Base-by-base conservation (phyloP, 2,888 invertebrate species). In the Cataglyphis altisquamis region DNA sequence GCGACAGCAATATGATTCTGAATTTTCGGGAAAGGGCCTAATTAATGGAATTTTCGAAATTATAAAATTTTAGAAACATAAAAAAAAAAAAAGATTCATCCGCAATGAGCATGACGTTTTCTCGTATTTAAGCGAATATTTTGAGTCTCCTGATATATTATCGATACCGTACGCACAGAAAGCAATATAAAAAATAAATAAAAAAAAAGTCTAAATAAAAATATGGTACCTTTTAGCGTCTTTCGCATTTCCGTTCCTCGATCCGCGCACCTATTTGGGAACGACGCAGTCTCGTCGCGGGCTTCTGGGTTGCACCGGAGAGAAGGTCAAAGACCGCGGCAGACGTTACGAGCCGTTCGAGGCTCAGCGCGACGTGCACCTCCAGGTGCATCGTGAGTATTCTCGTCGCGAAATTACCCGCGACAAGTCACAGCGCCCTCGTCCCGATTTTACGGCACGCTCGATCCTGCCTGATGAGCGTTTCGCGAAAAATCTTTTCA, bases 381-480 rank as follows among this genome's bases (percentile, higher is more conserved):
- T 88, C 83, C 85, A 88, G 88, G 88, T 88, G 87, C 88, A 75
- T 82, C 82, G 84, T 80, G 87, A 78, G 85, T 88, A 89, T 87
- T 87, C 86, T 72, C 86, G 74, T 85, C 88, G 86, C 85, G 72
- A 83, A 87, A 89, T 89, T 84, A 68, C 63, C 66, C 68, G 84
- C 75, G 55, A 63, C 80, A 62, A 68, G 60, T 78, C 74, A 57
- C 66, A 45, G 29, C 60, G 57, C 60, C 60, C 32, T 60, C 70
- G 72, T 60, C 62, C 36, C 70, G 48, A 72, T 72, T 80, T 80
- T 80, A 72, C 78, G 78, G 52, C 68, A 36, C 32, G 21, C 57
- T 41, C 68, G 57, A 67, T 57, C 41, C 66, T 41, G 9, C 48
- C 48, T 36, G 15, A 18, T 25, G 41, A 41, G 45, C 57, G 36